Percentiles rank a stretch among this genome's conserved stretches.
Evolutionary conservation across 2,888 invertebrate genomes (phyloP).

Genomic region (Abrostola tripartita): DNA sequence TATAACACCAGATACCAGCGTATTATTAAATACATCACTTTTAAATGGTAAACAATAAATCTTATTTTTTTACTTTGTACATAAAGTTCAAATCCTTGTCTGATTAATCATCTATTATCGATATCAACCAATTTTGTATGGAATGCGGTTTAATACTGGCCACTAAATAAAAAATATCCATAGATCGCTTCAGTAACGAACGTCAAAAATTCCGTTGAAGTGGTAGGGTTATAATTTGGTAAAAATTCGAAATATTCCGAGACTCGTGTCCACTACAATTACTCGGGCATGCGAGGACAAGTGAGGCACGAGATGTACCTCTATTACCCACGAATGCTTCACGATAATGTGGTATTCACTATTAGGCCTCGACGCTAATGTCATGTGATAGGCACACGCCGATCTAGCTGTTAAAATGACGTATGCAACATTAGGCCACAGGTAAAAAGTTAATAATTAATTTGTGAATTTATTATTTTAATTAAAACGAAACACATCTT

Average conservation of each 20-base stretch:
- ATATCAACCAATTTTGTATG: constrained; percentile 36
- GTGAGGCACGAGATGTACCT: constrained; percentile 54
- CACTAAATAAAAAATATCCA: constrained; percentile 25
- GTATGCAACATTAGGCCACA: too few species aligned
- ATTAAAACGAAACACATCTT: too few species aligned
- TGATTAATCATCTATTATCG: constrained; percentile 44
- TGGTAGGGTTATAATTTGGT: constrained; percentile 65
- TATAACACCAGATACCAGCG: constrained; percentile 5
- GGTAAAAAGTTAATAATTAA: too few species aligned
- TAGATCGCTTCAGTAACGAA: constrained; percentile 50
- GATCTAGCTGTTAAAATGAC: neutral
- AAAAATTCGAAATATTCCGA: constrained; percentile 68
- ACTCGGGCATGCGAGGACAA: constrained; percentile 62
- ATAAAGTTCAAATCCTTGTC: constrained; percentile 30
- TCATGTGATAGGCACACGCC: constrained; percentile 32
- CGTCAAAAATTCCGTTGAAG: constrained; percentile 56
- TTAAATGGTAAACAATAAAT: constrained; percentile 45
- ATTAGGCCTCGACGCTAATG: constrained; percentile 46
- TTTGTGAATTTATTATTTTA: too few species aligned
- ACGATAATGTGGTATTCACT: constrained; percentile 39
- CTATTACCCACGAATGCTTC: constrained; percentile 34
- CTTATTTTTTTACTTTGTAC: constrained; percentile 31
- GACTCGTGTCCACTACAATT: constrained; percentile 64
- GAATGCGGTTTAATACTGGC: constrained; percentile 46
- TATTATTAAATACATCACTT: constrained; percentile 2